Conservation (phyloP, 2,797 vertebrate genomes). For the Enteromius paludinosus region DNA sequence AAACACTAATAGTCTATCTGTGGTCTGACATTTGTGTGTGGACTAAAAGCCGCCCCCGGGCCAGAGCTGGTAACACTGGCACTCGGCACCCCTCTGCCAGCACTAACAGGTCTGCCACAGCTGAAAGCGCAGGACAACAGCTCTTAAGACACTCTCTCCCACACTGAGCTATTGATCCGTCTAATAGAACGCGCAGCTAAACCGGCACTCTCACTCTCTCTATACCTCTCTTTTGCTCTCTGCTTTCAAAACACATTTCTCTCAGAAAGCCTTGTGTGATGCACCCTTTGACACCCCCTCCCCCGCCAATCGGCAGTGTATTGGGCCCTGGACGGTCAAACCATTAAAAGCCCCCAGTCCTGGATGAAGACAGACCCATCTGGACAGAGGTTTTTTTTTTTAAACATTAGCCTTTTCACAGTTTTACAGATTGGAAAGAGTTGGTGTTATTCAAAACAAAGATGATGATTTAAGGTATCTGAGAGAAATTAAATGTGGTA, state of each 20-base stretch:
- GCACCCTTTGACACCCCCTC: constrained; percentile 50
- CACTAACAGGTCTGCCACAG: constrained; percentile 90
- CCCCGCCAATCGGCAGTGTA: not conserved
- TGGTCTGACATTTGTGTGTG: constrained; percentile 87
- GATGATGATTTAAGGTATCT: not conserved
- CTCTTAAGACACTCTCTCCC: constrained; percentile 92
- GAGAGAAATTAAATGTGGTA: not conserved
- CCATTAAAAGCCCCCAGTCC: constrained; percentile 56
- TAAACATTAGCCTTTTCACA: constrained; percentile 35
- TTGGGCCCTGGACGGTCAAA: not conserved
- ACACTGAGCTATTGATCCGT: constrained; percentile 89
- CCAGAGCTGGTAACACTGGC: constrained; percentile 81
- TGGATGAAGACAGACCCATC: constrained; percentile 5
- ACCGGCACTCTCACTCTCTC: constrained; percentile 73
- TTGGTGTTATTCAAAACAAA: not conserved
- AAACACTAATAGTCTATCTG: constrained; percentile 85
- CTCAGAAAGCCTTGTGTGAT: constrained; percentile 52
- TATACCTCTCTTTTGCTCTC: constrained; percentile 64
- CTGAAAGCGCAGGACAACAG: constrained; percentile 86
- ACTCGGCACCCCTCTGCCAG: constrained; percentile 80
- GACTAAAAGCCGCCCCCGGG: constrained; percentile 87
- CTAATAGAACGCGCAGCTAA: constrained; percentile 85
- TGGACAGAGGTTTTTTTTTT: constrained; percentile 29
- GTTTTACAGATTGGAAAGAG: not conserved
- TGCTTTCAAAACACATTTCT: constrained; percentile 82